Base-by-base conservation (phyloP, 2,113 vertebrate genomes). In the Cryptomyrus ogoouensis region DNA sequence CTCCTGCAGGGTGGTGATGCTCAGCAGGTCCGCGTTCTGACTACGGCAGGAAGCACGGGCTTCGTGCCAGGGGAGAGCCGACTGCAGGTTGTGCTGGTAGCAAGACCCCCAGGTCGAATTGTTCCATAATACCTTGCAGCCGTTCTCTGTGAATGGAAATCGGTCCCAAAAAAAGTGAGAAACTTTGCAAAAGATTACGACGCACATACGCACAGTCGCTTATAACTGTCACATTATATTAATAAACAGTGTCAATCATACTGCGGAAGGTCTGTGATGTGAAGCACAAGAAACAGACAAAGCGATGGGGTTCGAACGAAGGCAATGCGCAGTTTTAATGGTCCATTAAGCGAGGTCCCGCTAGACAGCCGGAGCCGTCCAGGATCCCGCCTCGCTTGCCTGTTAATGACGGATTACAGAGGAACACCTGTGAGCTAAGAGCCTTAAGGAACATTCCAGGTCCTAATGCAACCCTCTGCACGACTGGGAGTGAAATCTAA, bases 1-100 rank as follows among this genome's bases (percentile, higher is more conserved):
- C 56, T 97, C 97, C 12, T 93, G 91, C 2, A 91, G 90, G 89
- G 77, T 93, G 2, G 94, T 92, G 88, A 99, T 92, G 91, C 98
- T 98, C 91, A 99, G 93, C 91, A 99, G 95, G 92, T 98, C 97
- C 31, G 97, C 97, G 46, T 96, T 97, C 94, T 99, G 98, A 92
- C 96, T 97, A 1, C 96, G 96, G 94, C 98, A 99, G 0, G 98
- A 97, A 92, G 97, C 89, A 83, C 97, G 95, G 52, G 98, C 98
- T 92, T 97, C 96, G 2, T 97, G 97, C 98, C 98, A 99, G 90
- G 96, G 95, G 91, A 99, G 96, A 15, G 95, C 88, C 6, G 96
- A 96, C 46, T 93, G 93, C 9, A 95, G 95, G 88, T 98, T 97
- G 94, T 97, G 97, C 91, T 98, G 96, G 92, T 98, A 99, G 95